Percentiles rank a stretch among this genome's conserved stretches.
Conservation (phyloP, 2,888 invertebrate species). For the Parapristionchus giblindavisi region DNA sequence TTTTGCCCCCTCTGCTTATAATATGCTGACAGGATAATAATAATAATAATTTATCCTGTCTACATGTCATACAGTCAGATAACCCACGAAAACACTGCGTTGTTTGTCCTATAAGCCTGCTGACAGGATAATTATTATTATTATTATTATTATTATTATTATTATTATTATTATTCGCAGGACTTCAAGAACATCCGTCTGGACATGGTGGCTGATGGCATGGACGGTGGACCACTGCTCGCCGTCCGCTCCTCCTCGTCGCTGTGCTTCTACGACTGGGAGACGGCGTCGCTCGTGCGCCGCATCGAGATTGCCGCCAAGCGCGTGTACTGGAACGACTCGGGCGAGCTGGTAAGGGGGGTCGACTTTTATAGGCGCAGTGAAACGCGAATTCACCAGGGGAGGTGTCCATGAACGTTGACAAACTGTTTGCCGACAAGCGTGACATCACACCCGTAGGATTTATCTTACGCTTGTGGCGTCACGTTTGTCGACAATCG, state of each 20-base stretch:
- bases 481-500: too few relatives aligned
- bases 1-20: too few relatives aligned
- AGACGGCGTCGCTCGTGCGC: slow-evolving; percentile 86
- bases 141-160: slow-evolving; percentile 14
- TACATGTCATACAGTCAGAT: too few relatives aligned
- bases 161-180: slow-evolving; percentile 39
- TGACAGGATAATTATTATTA: too few relatives aligned
- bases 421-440: too few relatives aligned
- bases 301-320: slow-evolving; percentile 94
- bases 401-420: too few relatives aligned
- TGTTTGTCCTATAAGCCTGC: too few relatives aligned
- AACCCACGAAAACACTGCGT: too few relatives aligned
- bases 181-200: slow-evolving; percentile 80
- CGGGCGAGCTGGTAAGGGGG: slow-evolving; percentile 82
- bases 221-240: slow-evolving; percentile 88
- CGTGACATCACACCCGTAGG: too few relatives aligned
- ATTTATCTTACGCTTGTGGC: too few relatives aligned
- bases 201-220: slow-evolving; percentile 82
- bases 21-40: too few relatives aligned
- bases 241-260: slow-evolving; percentile 53
- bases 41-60: too few relatives aligned
- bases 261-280: slow-evolving; percentile 96
- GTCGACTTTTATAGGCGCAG: background rate
- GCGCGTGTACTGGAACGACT: slow-evolving; percentile 92
- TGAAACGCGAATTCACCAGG: background rate